Conservation (phyloP, 2,113 vertebrate species). For the Circaetus cinerascens region DNA sequence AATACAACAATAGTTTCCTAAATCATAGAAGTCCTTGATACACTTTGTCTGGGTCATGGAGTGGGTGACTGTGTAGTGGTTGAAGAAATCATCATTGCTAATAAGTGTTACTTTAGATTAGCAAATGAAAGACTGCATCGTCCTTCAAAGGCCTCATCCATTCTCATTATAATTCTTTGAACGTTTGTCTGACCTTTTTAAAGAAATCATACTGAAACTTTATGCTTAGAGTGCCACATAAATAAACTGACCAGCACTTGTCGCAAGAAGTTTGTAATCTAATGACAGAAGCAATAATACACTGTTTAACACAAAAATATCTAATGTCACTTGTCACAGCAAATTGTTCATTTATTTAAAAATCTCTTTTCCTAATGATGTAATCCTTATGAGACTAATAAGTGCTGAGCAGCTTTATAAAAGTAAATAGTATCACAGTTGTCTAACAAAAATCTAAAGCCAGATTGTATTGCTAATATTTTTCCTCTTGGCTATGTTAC, state of each 20-base stretch:
- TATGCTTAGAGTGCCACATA: background rate
- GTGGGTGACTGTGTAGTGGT: background rate
- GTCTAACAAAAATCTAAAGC: background rate
- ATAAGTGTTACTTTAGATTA: slow-evolving; percentile 42
- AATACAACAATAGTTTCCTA: background rate
- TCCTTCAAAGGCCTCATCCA: slow-evolving; percentile 39
- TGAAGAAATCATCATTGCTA: slow-evolving; percentile 34
- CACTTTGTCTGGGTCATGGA: background rate
- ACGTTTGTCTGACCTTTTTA: slow-evolving; percentile 28
- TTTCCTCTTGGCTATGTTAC: background rate
- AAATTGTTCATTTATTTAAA: background rate
- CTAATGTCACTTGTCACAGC: background rate
- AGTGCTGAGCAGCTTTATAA: background rate
- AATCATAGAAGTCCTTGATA: background rate
- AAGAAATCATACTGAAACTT: background rate
- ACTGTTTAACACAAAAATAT: background rate
- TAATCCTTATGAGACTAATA: background rate
- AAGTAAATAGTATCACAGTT: background rate
- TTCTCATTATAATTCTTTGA: slow-evolving; percentile 46
- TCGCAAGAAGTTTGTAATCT: background rate
- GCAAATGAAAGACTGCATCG: slow-evolving; percentile 27
- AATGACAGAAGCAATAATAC: background rate
- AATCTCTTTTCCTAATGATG: background rate
- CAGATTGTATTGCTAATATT: background rate
- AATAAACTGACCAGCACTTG: background rate